Evolutionary conservation across 2,888 invertebrate genomes (phyloP).

Genomic region (Poecilobothrus nobilitatus): DNA sequence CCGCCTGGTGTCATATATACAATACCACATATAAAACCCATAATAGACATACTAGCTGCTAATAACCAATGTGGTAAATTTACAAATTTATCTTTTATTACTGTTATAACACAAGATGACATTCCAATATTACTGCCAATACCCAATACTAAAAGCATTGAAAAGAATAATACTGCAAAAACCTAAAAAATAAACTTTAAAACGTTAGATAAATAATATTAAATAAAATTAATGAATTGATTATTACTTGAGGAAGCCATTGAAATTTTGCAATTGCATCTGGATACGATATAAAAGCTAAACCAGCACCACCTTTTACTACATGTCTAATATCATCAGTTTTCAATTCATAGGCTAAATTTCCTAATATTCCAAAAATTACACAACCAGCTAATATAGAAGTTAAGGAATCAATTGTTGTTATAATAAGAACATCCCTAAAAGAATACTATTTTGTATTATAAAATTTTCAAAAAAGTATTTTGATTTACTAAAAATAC

Average conservation of each 20-base stretch:
- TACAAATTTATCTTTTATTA: slow-evolving; percentile 45
- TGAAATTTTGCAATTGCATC: slow-evolving; percentile 50
- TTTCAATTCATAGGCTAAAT: slow-evolving; percentile 59
- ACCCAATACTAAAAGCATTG: slow-evolving; percentile 49
- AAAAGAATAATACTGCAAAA: slow-evolving; percentile 49
- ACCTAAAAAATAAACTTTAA: slow-evolving; percentile 27
- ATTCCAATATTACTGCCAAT: slow-evolving; percentile 44
- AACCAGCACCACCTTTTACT: slow-evolving; percentile 64
- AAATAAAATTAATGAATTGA: not conserved
- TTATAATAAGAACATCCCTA: slow-evolving; percentile 74
- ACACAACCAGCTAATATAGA: slow-evolving; percentile 74
- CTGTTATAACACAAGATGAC: slow-evolving; percentile 44
- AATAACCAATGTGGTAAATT: slow-evolving; percentile 47
- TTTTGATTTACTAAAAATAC: slow-evolving; percentile 32
- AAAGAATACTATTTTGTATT: not conserved
- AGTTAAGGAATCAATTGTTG: slow-evolving; percentile 71
- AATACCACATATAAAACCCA: slow-evolving; percentile 52
- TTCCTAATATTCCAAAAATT: slow-evolving; percentile 76
- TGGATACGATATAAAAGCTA: slow-evolving; percentile 70
- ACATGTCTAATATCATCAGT: slow-evolving; percentile 53
- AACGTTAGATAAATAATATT: no score
- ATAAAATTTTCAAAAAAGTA: no score
- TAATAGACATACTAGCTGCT: slow-evolving; percentile 41
- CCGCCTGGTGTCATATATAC: slow-evolving; percentile 63
- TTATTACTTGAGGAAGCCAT: slow-evolving; percentile 46